Conservation (phyloP, 2,797 vertebrate species). For the Bothrops alternatus region DNA sequence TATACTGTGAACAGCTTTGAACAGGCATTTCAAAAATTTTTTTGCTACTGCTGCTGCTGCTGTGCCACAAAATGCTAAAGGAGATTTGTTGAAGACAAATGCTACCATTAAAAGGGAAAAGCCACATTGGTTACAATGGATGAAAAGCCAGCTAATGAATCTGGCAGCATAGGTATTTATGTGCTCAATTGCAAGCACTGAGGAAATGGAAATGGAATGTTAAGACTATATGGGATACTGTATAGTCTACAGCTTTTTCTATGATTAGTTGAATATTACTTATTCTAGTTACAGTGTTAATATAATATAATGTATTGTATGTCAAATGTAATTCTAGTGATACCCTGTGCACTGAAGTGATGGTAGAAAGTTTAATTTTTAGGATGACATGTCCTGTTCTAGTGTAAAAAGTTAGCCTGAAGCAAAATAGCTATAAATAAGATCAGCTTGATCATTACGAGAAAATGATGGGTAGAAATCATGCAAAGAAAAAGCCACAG, state of each 20-base stretch:
- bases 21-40: background rate
- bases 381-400: background rate
- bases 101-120: background rate
- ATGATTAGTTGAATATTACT: background rate
- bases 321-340: background rate
- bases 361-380: background rate
- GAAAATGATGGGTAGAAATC: background rate
- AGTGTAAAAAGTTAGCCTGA: background rate
- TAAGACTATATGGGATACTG: background rate
- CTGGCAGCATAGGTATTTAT: background rate
- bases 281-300: too few relatives aligned
- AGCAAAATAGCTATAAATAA: background rate
- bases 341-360: background rate
- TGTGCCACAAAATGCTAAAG: background rate
- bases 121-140: background rate
- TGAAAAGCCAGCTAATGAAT: background rate
- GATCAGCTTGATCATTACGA: background rate
- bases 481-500: conserved; percentile 14
- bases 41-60: background rate
- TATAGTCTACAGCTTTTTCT: background rate
- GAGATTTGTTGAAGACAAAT: background rate
- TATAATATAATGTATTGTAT: background rate
- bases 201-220: background rate
- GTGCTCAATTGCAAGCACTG: background rate
- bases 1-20: background rate